A percentile compares a stretch with the other conserved stretches of the same genome.
Conservation (phyloP, 1,140 invertebrate species). For the Sarcophaga peregrina region DNA sequence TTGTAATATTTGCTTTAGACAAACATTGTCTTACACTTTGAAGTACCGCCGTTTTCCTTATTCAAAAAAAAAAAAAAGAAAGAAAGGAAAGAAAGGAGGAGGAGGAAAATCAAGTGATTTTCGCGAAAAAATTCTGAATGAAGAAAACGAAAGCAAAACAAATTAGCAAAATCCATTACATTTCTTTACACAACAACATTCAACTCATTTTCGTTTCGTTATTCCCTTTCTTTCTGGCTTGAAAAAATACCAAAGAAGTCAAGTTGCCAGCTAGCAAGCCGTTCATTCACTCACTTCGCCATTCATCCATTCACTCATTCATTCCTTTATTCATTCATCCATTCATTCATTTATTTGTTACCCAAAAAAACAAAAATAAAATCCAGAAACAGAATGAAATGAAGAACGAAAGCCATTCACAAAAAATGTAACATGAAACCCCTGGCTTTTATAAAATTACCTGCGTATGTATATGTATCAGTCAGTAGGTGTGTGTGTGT, state of each 20-base stretch:
- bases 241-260: neutral
- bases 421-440: neutral
- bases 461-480: neutral
- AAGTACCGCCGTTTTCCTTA: neutral
- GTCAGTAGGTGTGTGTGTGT: neutral
- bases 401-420: too few relatives aligned
- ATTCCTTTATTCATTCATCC: too few relatives aligned
- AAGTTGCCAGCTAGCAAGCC: neutral
- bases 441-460: neutral
- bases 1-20: constrained; percentile 9
- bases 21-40: neutral
- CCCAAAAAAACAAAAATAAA: too few relatives aligned
- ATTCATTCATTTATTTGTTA: too few relatives aligned
- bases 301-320: too few relatives aligned
- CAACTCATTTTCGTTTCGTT: too few relatives aligned
- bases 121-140: constrained; percentile 21
- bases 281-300: neutral
- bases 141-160: constrained; percentile 3
- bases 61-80: neutral
- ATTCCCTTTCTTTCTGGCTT: neutral
- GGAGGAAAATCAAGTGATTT: neutral
- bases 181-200: neutral
- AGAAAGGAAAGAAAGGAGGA: neutral
- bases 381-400: too few relatives aligned
- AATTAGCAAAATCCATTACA: constrained; percentile 41